Evolutionary conservation across 2,797 vertebrate species (phyloP), one percentile per base, ranked within the genome.

Genomic region (Brachymystax lenok): DNA sequence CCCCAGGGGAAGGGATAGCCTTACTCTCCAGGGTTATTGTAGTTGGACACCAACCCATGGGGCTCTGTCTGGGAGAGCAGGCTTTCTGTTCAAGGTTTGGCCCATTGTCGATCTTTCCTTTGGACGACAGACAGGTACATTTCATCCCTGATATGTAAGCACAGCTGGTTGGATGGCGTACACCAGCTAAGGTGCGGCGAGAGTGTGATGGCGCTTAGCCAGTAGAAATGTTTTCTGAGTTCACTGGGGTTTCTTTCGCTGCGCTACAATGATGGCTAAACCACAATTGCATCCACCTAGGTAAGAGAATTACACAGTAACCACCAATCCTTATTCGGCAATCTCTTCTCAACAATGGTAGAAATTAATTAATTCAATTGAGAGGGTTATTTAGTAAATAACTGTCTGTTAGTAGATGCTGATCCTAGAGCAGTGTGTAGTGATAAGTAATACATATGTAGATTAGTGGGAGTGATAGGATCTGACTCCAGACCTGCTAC

Each of bases 231-330:
- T 56, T 56, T 56, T 3, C 14, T 4, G 3, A 79, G 91, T 92
- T 93, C 90, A 87, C 80, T 83, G 76, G 84, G 86, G 86, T 86
- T 70, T 50, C 87, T 61, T 61, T 21, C 56, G 3, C 56, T 61
- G 56, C 19, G 88, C 76, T 88, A 86, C 85, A 88, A 59, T 75
- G 70, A 76, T 77, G 83, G 87, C 88, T 85, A 91, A 88, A 92
- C 88, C 88, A 87, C 83, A 84, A 82, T 89, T 90, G 91, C 90
- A 89, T 81, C 79, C 84, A 70, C 67, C 79, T 52, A 78, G 81
- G 86, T 83, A 89, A 91, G 90, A 88, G 80, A 81, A 78, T 78
- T 84, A 80, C 78, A 82, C 79, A 85, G 80, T 88, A 81, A 85
- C 84, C 82, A 85, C 2, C 40, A 81, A 79, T 83, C 73, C 69